A percentile compares a stretch with the other conserved stretches of the same genome.
Conservation (phyloP, 2,113 vertebrate species). For the Toxotes jaculatrix region DNA sequence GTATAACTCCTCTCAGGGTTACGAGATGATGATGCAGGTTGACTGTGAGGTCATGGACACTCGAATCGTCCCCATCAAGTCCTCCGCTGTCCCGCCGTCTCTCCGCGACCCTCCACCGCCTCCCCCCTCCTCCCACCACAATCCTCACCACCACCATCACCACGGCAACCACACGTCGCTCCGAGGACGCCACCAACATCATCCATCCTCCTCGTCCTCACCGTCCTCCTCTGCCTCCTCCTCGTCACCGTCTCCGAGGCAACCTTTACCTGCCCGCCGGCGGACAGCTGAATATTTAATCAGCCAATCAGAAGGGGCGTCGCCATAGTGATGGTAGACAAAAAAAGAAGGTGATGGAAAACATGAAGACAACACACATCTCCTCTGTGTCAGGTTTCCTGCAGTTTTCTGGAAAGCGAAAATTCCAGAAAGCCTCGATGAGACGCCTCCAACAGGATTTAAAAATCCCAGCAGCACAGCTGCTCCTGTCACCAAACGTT, state of each 20-base stretch:
- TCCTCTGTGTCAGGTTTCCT: no score
- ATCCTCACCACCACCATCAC: constrained; percentile 72
- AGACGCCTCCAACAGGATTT: not conserved
- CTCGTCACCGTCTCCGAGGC: constrained; percentile 29
- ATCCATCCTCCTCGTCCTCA: constrained; percentile 34
- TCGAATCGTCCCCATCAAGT: constrained; percentile 93
- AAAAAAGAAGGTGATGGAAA: not conserved
- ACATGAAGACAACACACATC: not conserved
- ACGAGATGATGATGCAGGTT: constrained; percentile 97
- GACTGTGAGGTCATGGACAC: constrained; percentile 97
- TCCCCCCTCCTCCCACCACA: constrained; percentile 48
- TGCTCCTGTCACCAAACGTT: not conserved
- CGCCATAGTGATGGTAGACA: not conserved
- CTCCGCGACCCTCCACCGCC: constrained; percentile 81
- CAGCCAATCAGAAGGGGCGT: constrained; percentile 75
- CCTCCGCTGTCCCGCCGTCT: constrained; percentile 91
- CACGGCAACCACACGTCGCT: constrained; percentile 84
- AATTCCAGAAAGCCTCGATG: not conserved
- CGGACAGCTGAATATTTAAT: constrained; percentile 73
- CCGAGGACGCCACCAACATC: constrained; percentile 73
- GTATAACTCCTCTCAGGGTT: constrained; percentile 85
- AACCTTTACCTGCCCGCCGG: constrained; percentile 57
- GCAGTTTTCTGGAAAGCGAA: no score
- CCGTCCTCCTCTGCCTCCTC: not conserved
- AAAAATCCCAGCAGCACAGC: no score